Evolutionary conservation across 2,113 vertebrate species (phyloP).

Genomic region (Plecotus auritus): DNA sequence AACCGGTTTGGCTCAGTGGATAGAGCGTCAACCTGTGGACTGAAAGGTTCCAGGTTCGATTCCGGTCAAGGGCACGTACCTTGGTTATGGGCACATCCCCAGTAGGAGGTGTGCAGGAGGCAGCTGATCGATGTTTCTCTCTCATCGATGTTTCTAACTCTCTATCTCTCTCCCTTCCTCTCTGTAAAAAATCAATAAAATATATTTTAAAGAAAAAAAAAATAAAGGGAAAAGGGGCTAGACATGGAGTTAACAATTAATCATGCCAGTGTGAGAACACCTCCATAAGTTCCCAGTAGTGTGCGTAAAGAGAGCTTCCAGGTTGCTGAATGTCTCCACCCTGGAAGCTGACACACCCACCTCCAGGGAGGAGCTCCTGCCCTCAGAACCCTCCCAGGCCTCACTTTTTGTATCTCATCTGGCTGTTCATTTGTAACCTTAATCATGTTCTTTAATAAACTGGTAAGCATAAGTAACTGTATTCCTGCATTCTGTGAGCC

Average conservation of each 20-base stretch:
- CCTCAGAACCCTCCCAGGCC: not conserved
- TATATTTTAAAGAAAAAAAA: too few relatives aligned
- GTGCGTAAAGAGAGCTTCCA: not conserved
- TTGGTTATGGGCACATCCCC: too few relatives aligned
- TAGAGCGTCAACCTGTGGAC: too few relatives aligned
- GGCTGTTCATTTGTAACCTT: not conserved
- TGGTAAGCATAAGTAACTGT: not conserved
- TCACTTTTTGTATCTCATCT: not conserved
- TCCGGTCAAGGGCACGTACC: too few relatives aligned
- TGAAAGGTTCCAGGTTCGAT: too few relatives aligned
- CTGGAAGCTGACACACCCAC: not conserved
- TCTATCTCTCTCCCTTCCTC: too few relatives aligned
- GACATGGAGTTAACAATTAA: not conserved
- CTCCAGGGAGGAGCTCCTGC: not conserved
- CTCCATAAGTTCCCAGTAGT: not conserved
- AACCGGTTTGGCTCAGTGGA: too few relatives aligned
- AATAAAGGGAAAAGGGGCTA: not conserved
- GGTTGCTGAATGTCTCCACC: not conserved
- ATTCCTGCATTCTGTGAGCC: not conserved
- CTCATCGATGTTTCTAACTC: too few relatives aligned
- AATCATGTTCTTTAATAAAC: not conserved
- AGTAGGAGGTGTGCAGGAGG: too few relatives aligned
- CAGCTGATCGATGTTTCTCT: too few relatives aligned
- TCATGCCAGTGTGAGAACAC: not conserved
- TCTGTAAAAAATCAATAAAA: too few relatives aligned